Evolutionary conservation across 2,888 invertebrate species (phyloP), one percentile per base, ranked within the genome.

Genomic region (Heterodera filipjevi): DNA sequence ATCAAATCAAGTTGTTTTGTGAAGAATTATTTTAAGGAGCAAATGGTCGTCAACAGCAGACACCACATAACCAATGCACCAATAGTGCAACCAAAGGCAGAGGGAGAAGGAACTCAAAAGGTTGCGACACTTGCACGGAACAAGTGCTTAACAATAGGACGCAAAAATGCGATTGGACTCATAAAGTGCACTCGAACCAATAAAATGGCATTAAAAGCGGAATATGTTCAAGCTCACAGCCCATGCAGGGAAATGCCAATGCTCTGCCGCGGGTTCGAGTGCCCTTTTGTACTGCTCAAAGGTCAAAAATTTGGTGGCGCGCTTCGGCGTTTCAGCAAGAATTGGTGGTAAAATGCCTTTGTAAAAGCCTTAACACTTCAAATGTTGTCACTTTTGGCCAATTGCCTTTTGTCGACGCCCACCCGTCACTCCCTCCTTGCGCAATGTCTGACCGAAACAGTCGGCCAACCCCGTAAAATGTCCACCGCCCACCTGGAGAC

Each of bases 291-390:
- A 95, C 90, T 95, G 95, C 90, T 96, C 96, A 91, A 96, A 96
- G 44, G 94, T 94, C 87, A 95, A 93, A 90, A 96, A 96, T 92
- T 96, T 96, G 22, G 95, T 93, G 27, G 96, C 96, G 88, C 96
- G 90, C 90, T 96, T 96, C 2, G 96, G 96, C 0, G 96, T 96
- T 91, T 96, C 96, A 14, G 95, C 95, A 81, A 96, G 90, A 85
- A 96, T 93, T 12, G 96, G 96, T 8, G 96, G 96, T 83, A 96
- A 85, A 84, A 96, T 94, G 81, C 96, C 96, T 91, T 96, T 84
- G 72, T 79, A 79, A 53, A 80, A 80, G 49, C 75, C 75, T 75
- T 53, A 35, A 53, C 8, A 39, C 10, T n/a, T n/a, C 33, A 16
- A 73, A 32, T 14, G 49, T 27, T 33, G 32, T 39, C 49, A 16